Percentiles rank a stretch among this genome's conserved stretches.
These are phyloP conservation scores for Hippoglossus hippoglossus DNA, from an alignment of 2,797 vertebrate species.

Conservation along the genomic window DNA sequence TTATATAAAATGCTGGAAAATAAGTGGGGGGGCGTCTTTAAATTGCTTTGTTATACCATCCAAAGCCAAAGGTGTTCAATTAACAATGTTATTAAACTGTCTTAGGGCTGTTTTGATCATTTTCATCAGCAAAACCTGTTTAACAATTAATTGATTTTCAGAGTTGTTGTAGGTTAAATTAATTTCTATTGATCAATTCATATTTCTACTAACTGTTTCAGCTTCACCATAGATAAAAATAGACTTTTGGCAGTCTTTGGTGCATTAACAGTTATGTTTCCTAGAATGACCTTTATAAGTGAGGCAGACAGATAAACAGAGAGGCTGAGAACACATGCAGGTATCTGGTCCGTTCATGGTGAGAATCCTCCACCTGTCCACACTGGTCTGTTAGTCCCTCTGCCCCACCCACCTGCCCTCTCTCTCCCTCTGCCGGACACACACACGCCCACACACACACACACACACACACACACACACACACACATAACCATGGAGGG, in stretches of 20 bases:
- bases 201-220: not conserved
- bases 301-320: not conserved
- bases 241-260: not conserved
- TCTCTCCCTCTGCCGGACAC: conserved; percentile 23
- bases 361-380: conserved; percentile 84
- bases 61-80: not conserved
- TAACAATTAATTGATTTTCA: not conserved
- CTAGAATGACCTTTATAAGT: too few species aligned
- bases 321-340: conserved; percentile 22
- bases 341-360: conserved; percentile 54
- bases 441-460: conserved; percentile 13
- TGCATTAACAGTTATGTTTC: not conserved
- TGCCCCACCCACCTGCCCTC: conserved; percentile 54
- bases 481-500: conserved; percentile 52
- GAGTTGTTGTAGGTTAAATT: not conserved
- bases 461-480: conserved; percentile 25
- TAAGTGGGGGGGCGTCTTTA: not conserved
- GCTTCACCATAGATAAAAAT: not conserved
- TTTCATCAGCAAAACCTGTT: not conserved
- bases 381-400: conserved; percentile 54
- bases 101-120: too few species aligned
- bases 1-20: not conserved
- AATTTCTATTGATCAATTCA: not conserved
- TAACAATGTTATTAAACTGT: not conserved
- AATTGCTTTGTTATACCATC: not conserved